Conservation (phyloP, 2,888 invertebrate genomes). For the Dynastes tityus region DNA sequence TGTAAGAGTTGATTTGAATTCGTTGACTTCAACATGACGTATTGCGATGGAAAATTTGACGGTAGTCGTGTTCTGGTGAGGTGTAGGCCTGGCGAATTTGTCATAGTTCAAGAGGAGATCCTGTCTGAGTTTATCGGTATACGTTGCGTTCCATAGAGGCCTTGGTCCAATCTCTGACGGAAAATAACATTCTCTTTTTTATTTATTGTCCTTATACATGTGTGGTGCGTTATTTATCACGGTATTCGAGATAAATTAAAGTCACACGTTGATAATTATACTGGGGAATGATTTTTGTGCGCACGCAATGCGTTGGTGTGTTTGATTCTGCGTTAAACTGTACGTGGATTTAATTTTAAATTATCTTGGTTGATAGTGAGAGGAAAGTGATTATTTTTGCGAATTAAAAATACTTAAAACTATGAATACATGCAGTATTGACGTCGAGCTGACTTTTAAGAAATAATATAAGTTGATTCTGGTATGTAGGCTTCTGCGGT, state of each 20-base stretch:
- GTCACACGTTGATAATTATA: constrained; percentile 23
- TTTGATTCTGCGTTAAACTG: no score
- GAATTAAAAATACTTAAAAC: no score
- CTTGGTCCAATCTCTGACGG: constrained; percentile 65
- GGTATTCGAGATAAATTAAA: not conserved
- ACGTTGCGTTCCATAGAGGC: constrained; percentile 74
- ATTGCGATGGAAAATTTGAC: constrained; percentile 75
- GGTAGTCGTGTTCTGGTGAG: constrained; percentile 71
- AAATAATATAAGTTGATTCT: no score
- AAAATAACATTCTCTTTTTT: constrained; percentile 46
- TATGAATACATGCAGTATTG: no score
- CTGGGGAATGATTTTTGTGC: no score
- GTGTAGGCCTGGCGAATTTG: constrained; percentile 73
- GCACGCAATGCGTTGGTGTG: no score
- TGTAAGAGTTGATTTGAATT: constrained; percentile 75
- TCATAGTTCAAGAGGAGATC: constrained; percentile 75
- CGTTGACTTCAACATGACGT: constrained; percentile 79
- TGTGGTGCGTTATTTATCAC: not conserved
- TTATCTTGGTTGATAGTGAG: no score
- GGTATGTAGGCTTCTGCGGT: no score
- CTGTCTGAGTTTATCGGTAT: constrained; percentile 73
- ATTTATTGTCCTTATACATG: constrained; percentile 6
- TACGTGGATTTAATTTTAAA: no score
- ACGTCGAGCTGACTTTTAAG: no score
- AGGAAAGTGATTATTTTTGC: no score